Evolutionary conservation across 2,113 vertebrate genomes (phyloP).

Genomic region (Charadrius vociferus): DNA sequence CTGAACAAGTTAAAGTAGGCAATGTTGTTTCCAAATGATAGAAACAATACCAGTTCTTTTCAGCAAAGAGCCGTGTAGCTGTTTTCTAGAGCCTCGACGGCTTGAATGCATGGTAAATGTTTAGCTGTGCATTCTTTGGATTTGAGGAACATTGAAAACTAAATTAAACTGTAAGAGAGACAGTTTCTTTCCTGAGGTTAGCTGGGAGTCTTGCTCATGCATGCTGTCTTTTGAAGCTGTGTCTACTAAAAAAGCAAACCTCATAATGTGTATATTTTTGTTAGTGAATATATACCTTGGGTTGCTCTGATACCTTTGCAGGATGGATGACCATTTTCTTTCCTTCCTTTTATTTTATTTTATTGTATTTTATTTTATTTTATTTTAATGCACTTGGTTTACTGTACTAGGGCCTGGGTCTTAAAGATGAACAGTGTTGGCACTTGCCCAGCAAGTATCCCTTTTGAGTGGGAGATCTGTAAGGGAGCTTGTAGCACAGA

Average conservation of each 20-base stretch:
- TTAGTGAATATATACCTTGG: not conserved
- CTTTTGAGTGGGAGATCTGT: not conserved
- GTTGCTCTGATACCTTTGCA: not conserved
- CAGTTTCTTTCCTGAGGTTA: not conserved
- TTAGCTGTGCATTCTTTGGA: not conserved
- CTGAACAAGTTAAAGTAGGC: not conserved
- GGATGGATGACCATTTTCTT: not conserved
- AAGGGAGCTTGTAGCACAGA: not conserved
- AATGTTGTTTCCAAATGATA: not conserved
- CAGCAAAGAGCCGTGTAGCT: not conserved
- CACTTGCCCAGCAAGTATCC: not conserved
- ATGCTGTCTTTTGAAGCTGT: not conserved
- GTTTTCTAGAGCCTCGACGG: not conserved
- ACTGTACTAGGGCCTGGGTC: not conserved
- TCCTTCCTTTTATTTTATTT: not conserved
- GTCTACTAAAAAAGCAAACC: not conserved
- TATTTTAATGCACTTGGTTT: not conserved
- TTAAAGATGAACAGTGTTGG: not conserved
- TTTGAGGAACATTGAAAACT: not conserved
- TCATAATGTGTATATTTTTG: not conserved
- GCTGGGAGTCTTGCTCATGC: not conserved
- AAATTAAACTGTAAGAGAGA: not conserved
- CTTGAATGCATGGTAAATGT: not conserved
- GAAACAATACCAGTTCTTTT: not conserved
- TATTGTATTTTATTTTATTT: not conserved